These are phyloP conservation scores for Akabosia matsudoensis DNA, from an alignment of 1,140 invertebrate genomes.

Conservation along the genomic window DNA sequence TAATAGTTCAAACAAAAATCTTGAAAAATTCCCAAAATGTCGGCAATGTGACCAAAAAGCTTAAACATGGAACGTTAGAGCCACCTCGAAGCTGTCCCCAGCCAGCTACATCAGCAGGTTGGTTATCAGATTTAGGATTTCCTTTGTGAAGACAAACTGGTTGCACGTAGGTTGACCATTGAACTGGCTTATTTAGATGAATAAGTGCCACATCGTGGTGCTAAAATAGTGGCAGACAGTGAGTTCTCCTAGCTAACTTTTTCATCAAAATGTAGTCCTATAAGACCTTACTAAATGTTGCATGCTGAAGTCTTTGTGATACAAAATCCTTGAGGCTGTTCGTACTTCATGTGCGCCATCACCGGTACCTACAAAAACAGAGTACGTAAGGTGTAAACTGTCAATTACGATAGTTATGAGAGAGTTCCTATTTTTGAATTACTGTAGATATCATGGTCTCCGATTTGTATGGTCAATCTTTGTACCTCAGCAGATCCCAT, in stretches of 20 bases:
- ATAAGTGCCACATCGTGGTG: conserved; percentile 84
- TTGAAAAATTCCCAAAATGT: conserved; percentile 3
- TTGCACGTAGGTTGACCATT: conserved; percentile 68
- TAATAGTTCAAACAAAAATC: background rate
- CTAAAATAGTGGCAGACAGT: conserved; percentile 48
- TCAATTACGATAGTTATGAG: background rate
- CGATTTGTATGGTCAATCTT: conserved; percentile 31
- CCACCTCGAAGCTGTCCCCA: conserved; percentile 22
- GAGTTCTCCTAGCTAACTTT: background rate
- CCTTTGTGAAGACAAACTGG: conserved; percentile 73
- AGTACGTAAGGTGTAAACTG: background rate
- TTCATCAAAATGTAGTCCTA: background rate
- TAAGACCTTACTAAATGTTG: conserved; percentile 29
- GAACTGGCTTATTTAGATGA: conserved; percentile 71
- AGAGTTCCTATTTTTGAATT: conserved; percentile 47
- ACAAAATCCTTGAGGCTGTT: conserved; percentile 30
- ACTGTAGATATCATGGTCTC: conserved; percentile 48
- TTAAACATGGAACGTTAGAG: background rate
- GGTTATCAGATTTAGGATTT: background rate
- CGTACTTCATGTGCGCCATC: conserved; percentile 27
- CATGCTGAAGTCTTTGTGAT: conserved; percentile 37
- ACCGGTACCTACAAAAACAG: background rate
- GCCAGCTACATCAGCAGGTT: conserved; percentile 13
- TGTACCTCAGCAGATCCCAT: conserved; percentile 27
- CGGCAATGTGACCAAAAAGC: background rate